phyloP scores from a whole-genome alignment of 2,888 invertebrate species.

The Drosophila paramelanica region DNA sequence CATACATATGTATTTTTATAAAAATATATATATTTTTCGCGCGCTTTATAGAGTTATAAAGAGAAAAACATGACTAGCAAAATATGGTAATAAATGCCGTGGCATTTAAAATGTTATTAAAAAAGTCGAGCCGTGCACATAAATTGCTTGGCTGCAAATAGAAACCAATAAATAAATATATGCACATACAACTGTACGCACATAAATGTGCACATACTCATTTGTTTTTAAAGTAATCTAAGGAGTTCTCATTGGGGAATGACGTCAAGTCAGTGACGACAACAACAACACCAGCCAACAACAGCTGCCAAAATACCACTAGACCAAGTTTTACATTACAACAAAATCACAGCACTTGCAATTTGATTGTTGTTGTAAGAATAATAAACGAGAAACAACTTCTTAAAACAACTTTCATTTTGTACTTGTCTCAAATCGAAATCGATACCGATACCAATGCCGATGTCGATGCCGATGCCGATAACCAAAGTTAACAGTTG shows the following conservation, averaged over 20 bases:
- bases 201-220: neutral
- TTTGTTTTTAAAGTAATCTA: conserved; percentile 27
- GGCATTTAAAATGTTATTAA: conserved; percentile 78
- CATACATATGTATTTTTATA: conserved; percentile 13
- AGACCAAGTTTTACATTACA: conserved; percentile 57
- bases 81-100: conserved; percentile 79
- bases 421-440: conserved; percentile 53
- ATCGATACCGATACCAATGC: conserved; percentile 21
- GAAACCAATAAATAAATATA: conserved; percentile 52
- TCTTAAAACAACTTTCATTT: conserved; percentile 78
- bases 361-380: conserved; percentile 58
- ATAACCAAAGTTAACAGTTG: conserved; percentile 21
- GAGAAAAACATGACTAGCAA: conserved; percentile 61
- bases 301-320: conserved; percentile 64
- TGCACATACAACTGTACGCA: conserved; percentile 1
- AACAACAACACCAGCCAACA: conserved; percentile 18
- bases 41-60: conserved; percentile 71
- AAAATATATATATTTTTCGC: conserved; percentile 48
- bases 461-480: conserved; percentile 14
- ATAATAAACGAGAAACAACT: conserved; percentile 75
- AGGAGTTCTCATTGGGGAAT: conserved; percentile 41
- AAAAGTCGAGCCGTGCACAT: conserved; percentile 68
- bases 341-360: conserved; percentile 65
- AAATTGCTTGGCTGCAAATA: conserved; percentile 68
- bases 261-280: conserved; percentile 62